phyloP scores from a whole-genome alignment of 2,888 invertebrate genomes.

The Philereme vetulata region DNA sequence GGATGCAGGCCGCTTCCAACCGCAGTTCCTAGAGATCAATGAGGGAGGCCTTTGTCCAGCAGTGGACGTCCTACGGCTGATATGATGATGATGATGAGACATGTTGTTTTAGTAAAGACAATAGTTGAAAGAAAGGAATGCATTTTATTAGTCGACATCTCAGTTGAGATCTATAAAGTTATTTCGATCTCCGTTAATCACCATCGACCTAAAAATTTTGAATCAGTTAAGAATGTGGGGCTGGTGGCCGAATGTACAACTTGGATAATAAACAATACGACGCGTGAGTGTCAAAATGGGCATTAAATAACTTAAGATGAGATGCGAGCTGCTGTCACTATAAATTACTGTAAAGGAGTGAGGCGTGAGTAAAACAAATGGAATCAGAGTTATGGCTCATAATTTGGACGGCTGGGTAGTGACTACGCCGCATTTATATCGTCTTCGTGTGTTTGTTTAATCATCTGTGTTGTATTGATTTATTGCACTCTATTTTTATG shows the following conservation, averaged over 20 bases:
- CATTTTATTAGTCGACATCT: conserved; percentile 38
- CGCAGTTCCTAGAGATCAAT: too few relatives aligned
- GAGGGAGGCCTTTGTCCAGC: too few relatives aligned
- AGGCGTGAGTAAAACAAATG: conserved; percentile 66
- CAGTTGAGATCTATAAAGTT: conserved; percentile 49
- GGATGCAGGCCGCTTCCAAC: too few relatives aligned
- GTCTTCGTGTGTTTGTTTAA: conserved; percentile 47
- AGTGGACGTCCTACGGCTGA: too few relatives aligned
- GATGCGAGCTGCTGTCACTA: conserved; percentile 73
- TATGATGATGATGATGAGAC: too few relatives aligned
- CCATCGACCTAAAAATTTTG: conserved; percentile 55
- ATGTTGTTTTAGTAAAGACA: conserved; percentile 37
- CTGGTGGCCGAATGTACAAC: conserved; percentile 66
- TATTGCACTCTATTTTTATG: conserved; percentile 31
- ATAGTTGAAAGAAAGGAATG: conserved; percentile 30
- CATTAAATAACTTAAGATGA: conserved; percentile 76
- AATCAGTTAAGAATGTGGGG: conserved; percentile 56
- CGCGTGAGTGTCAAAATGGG: conserved; percentile 76
- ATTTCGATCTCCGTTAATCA: conserved; percentile 53
- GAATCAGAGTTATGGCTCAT: conserved; percentile 80
- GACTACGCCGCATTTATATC: conserved; percentile 64
- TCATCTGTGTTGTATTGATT: conserved; percentile 50
- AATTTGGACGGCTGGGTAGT: conserved; percentile 65
- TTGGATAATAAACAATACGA: conserved; percentile 70
- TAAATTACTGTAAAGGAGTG: conserved; percentile 77